These are phyloP conservation scores for Aphis gossypii DNA, from an alignment of 1,140 invertebrate genomes.

Conservation along the genomic window DNA sequence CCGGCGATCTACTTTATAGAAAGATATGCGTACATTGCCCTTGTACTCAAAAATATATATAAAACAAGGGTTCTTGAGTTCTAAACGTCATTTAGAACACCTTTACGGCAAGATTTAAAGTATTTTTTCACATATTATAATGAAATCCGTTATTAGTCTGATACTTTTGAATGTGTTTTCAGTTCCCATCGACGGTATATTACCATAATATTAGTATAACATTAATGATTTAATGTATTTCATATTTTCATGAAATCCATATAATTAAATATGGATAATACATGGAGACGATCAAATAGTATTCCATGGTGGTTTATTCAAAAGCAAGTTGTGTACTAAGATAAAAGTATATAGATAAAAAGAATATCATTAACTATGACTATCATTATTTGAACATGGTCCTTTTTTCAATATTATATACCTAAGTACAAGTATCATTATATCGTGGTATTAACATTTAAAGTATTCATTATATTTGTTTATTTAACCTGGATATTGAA, in stretches of 20 bases:
- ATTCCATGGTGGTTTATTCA: neutral
- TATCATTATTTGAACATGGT: no score
- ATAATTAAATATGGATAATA: neutral
- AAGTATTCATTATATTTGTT: no score
- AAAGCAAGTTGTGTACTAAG: no score
- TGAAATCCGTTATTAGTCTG: neutral
- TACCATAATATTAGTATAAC: neutral
- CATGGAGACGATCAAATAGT: neutral
- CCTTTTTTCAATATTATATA: no score
- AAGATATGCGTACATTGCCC: neutral
- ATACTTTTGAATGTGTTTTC: neutral
- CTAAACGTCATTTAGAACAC: neutral
- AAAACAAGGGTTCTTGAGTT: neutral
- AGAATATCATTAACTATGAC: no score
- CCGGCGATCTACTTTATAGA: neutral
- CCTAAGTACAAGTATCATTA: no score
- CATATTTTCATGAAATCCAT: neutral
- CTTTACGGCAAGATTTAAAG: neutral
- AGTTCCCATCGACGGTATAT: neutral
- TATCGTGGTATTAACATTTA: no score
- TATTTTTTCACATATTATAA: neutral
- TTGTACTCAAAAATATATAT: neutral
- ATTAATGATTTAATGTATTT: neutral
- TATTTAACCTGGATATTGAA: no score
- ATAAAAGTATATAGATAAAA: no score